Evolutionary conservation across 1,140 invertebrate genomes (phyloP).

Genomic region (Pinna nobilis): DNA sequence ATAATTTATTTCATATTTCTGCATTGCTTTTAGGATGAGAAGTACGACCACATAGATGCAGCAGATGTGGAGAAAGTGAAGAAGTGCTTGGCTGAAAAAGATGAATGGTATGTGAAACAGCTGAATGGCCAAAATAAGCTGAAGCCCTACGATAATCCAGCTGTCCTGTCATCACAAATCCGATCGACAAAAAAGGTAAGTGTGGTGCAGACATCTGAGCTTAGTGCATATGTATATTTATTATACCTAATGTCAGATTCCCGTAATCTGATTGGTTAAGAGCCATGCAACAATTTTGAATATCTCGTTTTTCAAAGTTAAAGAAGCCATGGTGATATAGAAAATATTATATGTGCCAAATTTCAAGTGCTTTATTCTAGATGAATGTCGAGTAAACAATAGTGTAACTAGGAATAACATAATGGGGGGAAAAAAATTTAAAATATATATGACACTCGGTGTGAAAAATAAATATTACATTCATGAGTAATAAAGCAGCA

Average conservation of each 20-base stretch:
- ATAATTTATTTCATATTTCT: background rate
- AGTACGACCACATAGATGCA: constrained; percentile 88
- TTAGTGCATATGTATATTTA: background rate
- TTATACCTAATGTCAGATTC: background rate
- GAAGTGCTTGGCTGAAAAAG: constrained; percentile 76
- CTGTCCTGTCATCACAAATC: constrained; percentile 86
- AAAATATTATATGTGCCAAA: background rate
- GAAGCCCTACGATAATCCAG: constrained; percentile 79
- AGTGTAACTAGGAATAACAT: too few species aligned
- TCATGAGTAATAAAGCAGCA: too few species aligned
- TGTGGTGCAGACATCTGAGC: background rate
- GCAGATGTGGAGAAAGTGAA: constrained; percentile 85
- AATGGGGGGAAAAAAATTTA: background rate
- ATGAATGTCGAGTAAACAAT: too few species aligned
- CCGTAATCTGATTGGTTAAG: too few species aligned
- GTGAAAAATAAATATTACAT: too few species aligned
- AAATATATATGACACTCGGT: too few species aligned
- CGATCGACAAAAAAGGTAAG: constrained; percentile 82
- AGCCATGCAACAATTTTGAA: too few species aligned
- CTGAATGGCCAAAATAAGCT: constrained; percentile 79
- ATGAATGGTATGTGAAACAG: constrained; percentile 85
- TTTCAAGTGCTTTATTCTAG: background rate
- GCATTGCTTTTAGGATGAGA: constrained; percentile 81
- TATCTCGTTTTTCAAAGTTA: background rate
- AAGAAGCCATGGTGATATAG: background rate